Evolutionary conservation across 2,113 vertebrate genomes (phyloP).

Genomic region (Xyrauchen texanus): DNA sequence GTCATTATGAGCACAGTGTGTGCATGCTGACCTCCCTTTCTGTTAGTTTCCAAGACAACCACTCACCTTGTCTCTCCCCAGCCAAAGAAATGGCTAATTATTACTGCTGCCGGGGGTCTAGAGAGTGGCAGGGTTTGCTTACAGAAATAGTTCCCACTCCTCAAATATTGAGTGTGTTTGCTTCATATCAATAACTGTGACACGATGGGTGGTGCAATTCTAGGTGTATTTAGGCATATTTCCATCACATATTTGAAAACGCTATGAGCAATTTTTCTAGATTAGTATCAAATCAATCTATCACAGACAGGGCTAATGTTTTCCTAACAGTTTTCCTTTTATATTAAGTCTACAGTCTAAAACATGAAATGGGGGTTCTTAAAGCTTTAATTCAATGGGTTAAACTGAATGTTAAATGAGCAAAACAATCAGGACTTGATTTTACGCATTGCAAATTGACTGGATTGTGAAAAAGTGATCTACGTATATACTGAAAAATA

Average conservation of each 20-base stretch:
- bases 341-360: neutral
- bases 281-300: no score
- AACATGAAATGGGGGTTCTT: neutral
- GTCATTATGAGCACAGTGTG: slow-evolving; percentile 54
- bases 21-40: slow-evolving; percentile 64
- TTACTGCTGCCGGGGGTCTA: slow-evolving; percentile 49
- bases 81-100: slow-evolving; percentile 54
- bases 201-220: neutral
- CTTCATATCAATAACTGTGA: neutral
- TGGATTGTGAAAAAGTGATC: no score
- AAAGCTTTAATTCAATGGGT: no score
- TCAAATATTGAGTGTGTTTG: neutral
- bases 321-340: no score
- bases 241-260: neutral
- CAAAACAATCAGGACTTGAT: no score
- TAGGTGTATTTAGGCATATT: neutral
- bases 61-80: slow-evolving; percentile 52
- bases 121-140: slow-evolving; percentile 16
- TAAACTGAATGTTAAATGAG: no score
- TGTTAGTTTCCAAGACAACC: slow-evolving; percentile 78
- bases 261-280: no score
- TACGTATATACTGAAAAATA: no score
- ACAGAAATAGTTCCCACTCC: neutral
- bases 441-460: no score
- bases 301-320: no score